Percentiles rank a stretch among this genome's conserved stretches.
These are phyloP conservation scores for Melanotaenia duboulayi DNA, from an alignment of 2,113 vertebrate genomes.

Conservation along the genomic window DNA sequence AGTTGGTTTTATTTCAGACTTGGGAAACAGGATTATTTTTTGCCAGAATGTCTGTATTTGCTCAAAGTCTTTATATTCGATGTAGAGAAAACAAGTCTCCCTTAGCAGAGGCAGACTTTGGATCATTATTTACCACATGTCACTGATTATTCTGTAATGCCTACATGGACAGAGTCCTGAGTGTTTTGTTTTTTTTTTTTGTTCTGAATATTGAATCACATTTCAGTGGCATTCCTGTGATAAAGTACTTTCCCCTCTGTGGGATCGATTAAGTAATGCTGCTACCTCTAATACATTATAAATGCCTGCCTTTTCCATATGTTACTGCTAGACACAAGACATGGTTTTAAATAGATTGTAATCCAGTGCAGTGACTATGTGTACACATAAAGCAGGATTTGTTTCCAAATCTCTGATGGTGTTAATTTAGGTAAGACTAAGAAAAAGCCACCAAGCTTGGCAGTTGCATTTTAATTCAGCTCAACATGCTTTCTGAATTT, in stretches of 20 bases:
- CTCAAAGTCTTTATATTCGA: slow-evolving; percentile 14
- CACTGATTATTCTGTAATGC: slow-evolving; percentile 20
- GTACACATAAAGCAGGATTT: not conserved
- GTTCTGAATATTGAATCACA: slow-evolving; percentile 33
- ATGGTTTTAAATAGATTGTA: not conserved
- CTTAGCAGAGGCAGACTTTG: not conserved
- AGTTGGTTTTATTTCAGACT: no score
- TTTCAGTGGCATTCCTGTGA: slow-evolving; percentile 36
- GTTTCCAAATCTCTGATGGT: not conserved
- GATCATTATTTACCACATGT: slow-evolving; percentile 36
- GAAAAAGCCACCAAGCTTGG: not conserved
- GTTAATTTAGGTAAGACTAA: not conserved
- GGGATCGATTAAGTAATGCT: slow-evolving; percentile 42
- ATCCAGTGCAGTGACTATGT: not conserved
- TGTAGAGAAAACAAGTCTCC: not conserved
- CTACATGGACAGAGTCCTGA: slow-evolving; percentile 8
- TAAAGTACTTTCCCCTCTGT: slow-evolving; percentile 38
- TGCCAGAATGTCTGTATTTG: not conserved
- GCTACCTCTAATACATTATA: slow-evolving; percentile 36
- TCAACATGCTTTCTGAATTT: not conserved
- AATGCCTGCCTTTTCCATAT: slow-evolving; percentile 20
- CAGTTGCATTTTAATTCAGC: slow-evolving; percentile 28
- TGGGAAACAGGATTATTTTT: not conserved
- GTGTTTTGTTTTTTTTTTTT: no score
- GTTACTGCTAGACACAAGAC: slow-evolving; percentile 1